Base-by-base conservation (phyloP, 2,113 vertebrate genomes). In the Panurus biarmicus region DNA sequence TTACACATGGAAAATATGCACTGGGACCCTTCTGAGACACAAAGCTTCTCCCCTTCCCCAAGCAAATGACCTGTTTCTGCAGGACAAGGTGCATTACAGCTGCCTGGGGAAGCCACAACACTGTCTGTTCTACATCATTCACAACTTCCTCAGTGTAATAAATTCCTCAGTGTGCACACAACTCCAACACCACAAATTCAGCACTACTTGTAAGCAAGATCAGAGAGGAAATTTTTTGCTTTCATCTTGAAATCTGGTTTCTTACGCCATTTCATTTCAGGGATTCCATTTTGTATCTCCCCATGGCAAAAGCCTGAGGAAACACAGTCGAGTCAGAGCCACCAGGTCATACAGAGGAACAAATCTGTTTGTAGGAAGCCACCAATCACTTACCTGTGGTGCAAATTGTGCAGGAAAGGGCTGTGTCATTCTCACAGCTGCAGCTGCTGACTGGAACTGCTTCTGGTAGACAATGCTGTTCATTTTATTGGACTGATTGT, bases 391-490 rank as follows among this genome's bases (percentile, higher is more conserved):
- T 96, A 99, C 99, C 98, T 99, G 99, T 72, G 99, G 99, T 96
- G 99, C 98, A 97, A 99, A 99, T 21, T 99, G 99, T 90, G 98
- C 98, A 44, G 99, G 98, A 94, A 99, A 99, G 33, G 99, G 98
- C 57, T 98, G 99, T 2, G 99, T 95, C 98, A 99, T 98, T 77
- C 99, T 98, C 97, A 99, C 98, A 31, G 98, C 97, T 10, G 99
- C 98, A 90, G 98, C 98, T 87, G 98, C 81, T 47, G 98, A 98
- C 96, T 98, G 99, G 95, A 99, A 99, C 96, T 99, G 99, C 97
- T 99, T 99, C 98, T 99, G 99, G 98, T 99, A 99, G 45, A 99
- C 97, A 97, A 99, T 98, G 97, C 98, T 99, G 98, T 98, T 99
- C 97, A 99, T 99, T 97, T 99, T 99, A 97, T 98, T 98, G 95